Conservation (phyloP, 2,113 vertebrate species). For the Cinclus cinclus region DNA sequence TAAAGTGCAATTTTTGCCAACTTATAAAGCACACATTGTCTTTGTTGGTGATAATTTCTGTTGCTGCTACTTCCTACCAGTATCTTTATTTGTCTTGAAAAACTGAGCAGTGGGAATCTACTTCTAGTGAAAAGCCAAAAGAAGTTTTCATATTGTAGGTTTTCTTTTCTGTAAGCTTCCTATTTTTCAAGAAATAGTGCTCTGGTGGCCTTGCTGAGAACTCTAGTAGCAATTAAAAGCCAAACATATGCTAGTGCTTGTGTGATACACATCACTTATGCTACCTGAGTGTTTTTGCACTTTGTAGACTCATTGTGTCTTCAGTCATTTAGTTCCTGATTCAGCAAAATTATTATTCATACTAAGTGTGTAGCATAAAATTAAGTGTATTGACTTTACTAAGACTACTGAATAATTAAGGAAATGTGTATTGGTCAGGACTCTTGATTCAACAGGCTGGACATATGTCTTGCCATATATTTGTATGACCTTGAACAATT, state of each 20-base stretch:
- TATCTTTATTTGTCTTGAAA: not conserved
- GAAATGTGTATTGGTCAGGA: not conserved
- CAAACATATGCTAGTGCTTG: not conserved
- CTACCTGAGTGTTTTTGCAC: not conserved
- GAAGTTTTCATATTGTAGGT: not conserved
- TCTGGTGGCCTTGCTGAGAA: not conserved
- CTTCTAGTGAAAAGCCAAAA: not conserved
- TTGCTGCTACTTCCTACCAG: not conserved
- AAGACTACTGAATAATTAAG: not conserved
- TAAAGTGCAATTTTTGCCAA: not conserved
- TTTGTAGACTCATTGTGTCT: not conserved
- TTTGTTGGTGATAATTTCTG: slow-evolving; percentile 11
- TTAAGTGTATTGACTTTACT: not conserved
- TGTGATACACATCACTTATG: not conserved
- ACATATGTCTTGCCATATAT: not conserved
- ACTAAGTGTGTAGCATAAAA: not conserved
- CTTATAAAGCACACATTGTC: not conserved
- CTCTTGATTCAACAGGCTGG: not conserved
- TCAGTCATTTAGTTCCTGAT: not conserved
- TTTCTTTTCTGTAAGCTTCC: not conserved
- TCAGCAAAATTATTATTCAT: not conserved
- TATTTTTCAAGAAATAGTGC: not conserved
- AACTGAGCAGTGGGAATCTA: not conserved
- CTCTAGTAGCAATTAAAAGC: not conserved
- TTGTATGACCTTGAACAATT: not conserved